Evolutionary conservation across 2,888 invertebrate species (phyloP).

Genomic region (Petrolisthes manimaculis): DNA sequence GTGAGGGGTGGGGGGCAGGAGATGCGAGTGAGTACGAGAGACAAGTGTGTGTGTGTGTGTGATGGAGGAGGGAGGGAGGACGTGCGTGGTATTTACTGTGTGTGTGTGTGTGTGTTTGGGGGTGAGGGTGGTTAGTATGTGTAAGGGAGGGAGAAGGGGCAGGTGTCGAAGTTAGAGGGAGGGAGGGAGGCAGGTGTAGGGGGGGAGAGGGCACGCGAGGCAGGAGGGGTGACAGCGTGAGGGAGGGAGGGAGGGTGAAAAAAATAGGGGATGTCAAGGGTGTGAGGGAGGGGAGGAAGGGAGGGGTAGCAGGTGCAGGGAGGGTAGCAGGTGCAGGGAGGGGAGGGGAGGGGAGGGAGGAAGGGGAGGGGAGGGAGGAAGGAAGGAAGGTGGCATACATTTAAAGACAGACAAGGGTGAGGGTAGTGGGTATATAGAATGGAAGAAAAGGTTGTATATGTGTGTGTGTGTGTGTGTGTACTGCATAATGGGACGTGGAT

Average conservation of each 20-base stretch:
- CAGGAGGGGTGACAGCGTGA: not conserved
- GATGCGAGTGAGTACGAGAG: too few species aligned
- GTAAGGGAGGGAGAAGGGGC: not conserved
- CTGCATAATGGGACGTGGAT: too few species aligned
- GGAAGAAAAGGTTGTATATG: not conserved
- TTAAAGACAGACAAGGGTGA: not conserved
- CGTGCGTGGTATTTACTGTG: too few species aligned
- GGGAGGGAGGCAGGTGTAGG: not conserved
- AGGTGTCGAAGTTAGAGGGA: not conserved
- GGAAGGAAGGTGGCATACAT: not conserved
- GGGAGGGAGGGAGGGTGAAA: not conserved
- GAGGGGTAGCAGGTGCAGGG: not conserved
- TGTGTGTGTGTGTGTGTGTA: not conserved
- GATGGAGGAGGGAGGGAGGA: too few species aligned
- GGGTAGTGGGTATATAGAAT: not conserved
- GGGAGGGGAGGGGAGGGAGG: not conserved
- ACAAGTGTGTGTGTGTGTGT: too few species aligned
- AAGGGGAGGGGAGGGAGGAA: slow-evolving; percentile 6
- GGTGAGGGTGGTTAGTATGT: not conserved
- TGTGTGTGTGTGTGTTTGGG: too few species aligned
- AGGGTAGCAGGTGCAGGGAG: not conserved
- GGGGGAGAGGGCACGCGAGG: not conserved
- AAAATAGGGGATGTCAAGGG: not conserved
- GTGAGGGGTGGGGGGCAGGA: too few species aligned
- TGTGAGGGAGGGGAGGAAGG: not conserved